phyloP scores from a whole-genome alignment of 2,113 vertebrate genomes.

The Physeter macrocephalus region DNA sequence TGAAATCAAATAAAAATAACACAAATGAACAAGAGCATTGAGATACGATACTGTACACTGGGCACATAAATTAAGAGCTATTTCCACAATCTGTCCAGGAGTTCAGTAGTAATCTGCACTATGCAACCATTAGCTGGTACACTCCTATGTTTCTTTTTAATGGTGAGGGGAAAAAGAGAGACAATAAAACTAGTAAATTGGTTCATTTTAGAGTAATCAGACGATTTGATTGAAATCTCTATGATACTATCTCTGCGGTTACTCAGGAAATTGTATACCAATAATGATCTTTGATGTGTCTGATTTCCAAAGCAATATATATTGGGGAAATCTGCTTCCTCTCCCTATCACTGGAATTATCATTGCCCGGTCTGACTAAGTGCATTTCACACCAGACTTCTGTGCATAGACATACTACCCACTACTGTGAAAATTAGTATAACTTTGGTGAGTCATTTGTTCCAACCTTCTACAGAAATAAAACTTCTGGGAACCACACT shows the following conservation, averaged over 20 bases:
- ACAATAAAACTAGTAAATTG: conserved; percentile 18
- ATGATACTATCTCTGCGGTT: neutral
- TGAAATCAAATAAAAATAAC: conserved; percentile 45
- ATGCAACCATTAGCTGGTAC: neutral
- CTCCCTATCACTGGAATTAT: neutral
- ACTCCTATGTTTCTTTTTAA: conserved; percentile 33
- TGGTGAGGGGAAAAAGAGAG: neutral
- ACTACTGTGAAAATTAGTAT: conserved; percentile 54
- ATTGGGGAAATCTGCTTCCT: neutral
- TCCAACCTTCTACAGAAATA: conserved; percentile 32
- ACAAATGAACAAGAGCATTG: neutral
- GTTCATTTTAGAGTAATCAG: conserved; percentile 47
- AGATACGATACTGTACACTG: neutral
- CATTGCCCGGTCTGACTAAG: conserved; percentile 3
- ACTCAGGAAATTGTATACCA: conserved; percentile 12
- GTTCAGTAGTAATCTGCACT: neutral
- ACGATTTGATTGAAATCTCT: neutral
- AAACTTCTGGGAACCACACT: conserved; percentile 16
- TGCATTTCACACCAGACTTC: neutral
- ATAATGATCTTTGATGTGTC: conserved; percentile 12
- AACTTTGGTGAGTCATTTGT: conserved; percentile 45
- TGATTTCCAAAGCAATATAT: neutral
- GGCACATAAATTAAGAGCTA: neutral
- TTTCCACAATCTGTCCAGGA: neutral
- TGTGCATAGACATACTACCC: conserved; percentile 5